Percentiles rank a stretch among this genome's conserved stretches.
Evolutionary conservation across 1,140 invertebrate genomes (phyloP).

Genomic region (Trichoplusia ni): DNA sequence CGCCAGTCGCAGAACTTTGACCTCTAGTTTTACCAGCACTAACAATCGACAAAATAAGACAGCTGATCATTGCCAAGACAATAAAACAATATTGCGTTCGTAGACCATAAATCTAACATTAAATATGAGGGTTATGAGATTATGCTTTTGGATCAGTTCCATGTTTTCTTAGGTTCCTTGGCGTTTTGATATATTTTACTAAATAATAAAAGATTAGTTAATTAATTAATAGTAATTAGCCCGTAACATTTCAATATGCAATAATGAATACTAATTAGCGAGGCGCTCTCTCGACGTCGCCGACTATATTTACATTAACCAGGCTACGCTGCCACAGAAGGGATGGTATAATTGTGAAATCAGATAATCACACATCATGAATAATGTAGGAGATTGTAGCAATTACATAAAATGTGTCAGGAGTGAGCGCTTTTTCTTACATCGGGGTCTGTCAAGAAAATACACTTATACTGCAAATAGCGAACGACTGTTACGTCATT

Average conservation of each 20-base stretch:
- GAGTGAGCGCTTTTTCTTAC: not conserved
- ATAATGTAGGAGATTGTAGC: not conserved
- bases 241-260: not conserved
- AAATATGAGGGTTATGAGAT: too few species aligned
- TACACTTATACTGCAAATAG: too few species aligned
- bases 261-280: not conserved
- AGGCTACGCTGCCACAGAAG: not conserved
- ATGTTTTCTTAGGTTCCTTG: too few species aligned
- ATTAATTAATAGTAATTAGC: not conserved
- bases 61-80: not conserved
- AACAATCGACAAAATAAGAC: not conserved
- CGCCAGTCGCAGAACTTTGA: not conserved
- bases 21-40: not conserved
- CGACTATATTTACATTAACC: not conserved
- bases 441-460: too few species aligned
- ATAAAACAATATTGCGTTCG: not conserved
- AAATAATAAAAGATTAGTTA: not conserved
- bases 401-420: not conserved
- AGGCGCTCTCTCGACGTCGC: not conserved
- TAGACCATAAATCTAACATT: too few species aligned
- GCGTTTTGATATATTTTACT: too few species aligned
- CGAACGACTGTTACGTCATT: too few species aligned
- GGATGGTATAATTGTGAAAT: not conserved
- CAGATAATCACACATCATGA: conserved; percentile 9
- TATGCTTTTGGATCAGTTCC: too few species aligned